Evolutionary conservation across 2,888 invertebrate genomes (phyloP).

Genomic region (Andrena flavipes): DNA sequence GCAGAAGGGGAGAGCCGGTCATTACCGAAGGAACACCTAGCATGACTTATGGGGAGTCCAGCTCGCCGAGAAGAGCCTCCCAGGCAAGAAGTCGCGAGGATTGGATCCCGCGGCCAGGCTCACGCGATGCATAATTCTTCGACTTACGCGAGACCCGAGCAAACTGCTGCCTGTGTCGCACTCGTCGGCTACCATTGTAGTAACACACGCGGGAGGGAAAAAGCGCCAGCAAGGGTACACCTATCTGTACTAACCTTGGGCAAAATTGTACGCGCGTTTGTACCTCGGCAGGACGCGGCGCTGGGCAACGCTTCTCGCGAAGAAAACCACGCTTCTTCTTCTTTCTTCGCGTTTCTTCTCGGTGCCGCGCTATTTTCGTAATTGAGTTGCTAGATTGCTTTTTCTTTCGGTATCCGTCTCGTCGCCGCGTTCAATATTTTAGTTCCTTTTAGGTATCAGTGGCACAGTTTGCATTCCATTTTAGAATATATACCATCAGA

Average conservation of each 20-base stretch:
- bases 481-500: background rate
- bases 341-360: background rate
- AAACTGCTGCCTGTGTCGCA: conserved; percentile 37
- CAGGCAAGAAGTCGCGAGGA: conserved; percentile 69
- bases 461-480: background rate
- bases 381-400: conserved; percentile 2
- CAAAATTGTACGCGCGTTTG: conserved; percentile 6
- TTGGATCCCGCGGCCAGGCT: conserved; percentile 60
- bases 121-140: conserved; percentile 74
- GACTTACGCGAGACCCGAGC: conserved; percentile 27
- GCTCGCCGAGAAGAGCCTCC: conserved; percentile 37
- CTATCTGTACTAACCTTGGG: background rate
- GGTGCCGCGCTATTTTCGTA: background rate
- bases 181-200: conserved; percentile 34
- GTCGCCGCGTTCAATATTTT: background rate
- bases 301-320: background rate
- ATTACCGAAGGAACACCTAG: conserved; percentile 81
- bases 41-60: conserved; percentile 78
- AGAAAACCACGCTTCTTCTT: background rate
- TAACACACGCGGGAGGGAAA: background rate
- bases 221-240: background rate
- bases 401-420: background rate
- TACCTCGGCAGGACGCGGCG: background rate
- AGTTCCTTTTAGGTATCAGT: background rate
- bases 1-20: conserved; percentile 66